These are phyloP conservation scores for Orientallactaga sibirica DNA, from an alignment of 2,797 vertebrate genomes.

Conservation along the genomic window DNA sequence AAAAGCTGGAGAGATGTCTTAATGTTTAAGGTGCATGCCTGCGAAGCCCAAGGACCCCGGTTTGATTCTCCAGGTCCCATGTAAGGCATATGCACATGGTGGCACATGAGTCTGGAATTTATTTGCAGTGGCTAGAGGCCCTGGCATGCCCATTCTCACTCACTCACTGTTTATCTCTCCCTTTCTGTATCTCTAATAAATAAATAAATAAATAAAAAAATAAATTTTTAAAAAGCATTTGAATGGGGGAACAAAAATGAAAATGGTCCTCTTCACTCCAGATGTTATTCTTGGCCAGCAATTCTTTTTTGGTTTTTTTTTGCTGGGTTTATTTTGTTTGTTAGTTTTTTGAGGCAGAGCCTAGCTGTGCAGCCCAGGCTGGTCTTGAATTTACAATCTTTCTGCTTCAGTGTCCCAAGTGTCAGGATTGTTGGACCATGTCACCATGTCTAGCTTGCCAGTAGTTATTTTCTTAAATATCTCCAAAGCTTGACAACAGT, in stretches of 20 bases:
- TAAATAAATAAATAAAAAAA: too few species aligned
- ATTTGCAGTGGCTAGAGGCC: too few species aligned
- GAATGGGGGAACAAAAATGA: not conserved
- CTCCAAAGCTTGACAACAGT: not conserved
- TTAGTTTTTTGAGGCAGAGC: not conserved
- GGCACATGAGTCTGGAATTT: too few species aligned
- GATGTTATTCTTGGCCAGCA: not conserved
- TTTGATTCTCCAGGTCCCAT: too few species aligned
- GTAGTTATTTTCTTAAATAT: not conserved
- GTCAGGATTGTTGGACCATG: not conserved
- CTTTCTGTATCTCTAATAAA: not conserved
- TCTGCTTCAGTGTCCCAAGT: not conserved
- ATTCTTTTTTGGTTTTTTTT: not conserved
- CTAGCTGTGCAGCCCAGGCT: not conserved
- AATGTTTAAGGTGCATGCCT: too few species aligned
- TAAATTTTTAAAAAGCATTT: too few species aligned
- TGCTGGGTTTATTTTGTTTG: not conserved
- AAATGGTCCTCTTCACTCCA: not conserved
- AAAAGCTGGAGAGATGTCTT: not conserved
- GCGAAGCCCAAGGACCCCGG: too few species aligned
- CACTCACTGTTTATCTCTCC: too few species aligned
- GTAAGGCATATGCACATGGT: too few species aligned
- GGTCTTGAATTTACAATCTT: not conserved
- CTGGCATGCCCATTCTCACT: too few species aligned
- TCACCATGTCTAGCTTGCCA: not conserved